phyloP scores from a whole-genome alignment of 2,797 vertebrate genomes.

The Phaenicophaeus curvirostris region DNA sequence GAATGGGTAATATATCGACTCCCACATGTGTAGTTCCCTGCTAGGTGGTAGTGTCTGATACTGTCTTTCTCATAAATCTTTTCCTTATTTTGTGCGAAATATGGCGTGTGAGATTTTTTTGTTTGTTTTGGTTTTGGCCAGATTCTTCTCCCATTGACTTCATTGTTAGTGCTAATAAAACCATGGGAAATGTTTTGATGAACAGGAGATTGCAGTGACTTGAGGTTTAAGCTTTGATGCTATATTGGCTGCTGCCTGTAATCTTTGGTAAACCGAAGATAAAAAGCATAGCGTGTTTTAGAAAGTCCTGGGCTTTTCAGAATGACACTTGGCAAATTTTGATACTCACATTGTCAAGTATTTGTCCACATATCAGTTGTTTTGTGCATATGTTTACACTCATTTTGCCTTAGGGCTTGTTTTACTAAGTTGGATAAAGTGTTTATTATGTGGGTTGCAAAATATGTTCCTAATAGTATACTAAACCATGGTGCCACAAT shows the following conservation, averaged over 20 bases:
- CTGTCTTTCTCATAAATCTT: not conserved
- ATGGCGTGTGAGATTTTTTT: not conserved
- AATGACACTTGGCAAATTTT: conserved; percentile 45
- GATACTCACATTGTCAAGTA: conserved; percentile 35
- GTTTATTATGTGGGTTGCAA: conserved; percentile 72
- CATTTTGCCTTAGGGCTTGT: conserved; percentile 36
- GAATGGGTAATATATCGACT: not conserved
- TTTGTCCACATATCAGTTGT: conserved; percentile 46
- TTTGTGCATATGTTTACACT: conserved; percentile 65
- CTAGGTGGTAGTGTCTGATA: not conserved
- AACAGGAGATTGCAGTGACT: conserved; percentile 23
- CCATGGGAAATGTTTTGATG: conserved; percentile 50
- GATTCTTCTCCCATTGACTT: conserved; percentile 19
- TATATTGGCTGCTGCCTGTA: conserved; percentile 27
- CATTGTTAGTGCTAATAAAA: conserved; percentile 39
- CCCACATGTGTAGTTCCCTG: not conserved
- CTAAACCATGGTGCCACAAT: conserved; percentile 64
- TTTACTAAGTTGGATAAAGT: conserved; percentile 60
- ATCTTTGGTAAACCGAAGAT: conserved; percentile 50
- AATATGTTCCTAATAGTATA: conserved; percentile 64
- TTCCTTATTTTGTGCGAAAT: not conserved
- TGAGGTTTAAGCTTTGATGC: conserved; percentile 60
- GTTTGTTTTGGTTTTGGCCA: not conserved
- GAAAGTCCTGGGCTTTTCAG: conserved; percentile 46
- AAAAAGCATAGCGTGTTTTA: conserved; percentile 52